These are phyloP conservation scores for Andrena bicolor DNA, from an alignment of 2,888 invertebrate species.

Conservation along the genomic window DNA sequence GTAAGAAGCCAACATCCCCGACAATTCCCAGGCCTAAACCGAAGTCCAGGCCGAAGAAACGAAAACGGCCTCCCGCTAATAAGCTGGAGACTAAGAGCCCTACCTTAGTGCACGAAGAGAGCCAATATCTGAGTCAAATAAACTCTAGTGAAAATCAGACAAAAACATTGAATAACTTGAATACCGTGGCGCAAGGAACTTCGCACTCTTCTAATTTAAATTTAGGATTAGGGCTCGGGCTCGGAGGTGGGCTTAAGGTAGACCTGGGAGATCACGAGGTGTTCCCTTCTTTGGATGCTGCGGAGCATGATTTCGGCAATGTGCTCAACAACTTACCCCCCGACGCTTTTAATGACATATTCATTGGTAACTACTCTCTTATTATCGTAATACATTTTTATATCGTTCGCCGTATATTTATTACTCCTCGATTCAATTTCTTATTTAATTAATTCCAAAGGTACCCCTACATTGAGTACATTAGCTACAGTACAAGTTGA, in stretches of 20 bases:
- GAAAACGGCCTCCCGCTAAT: slow-evolving; percentile 79
- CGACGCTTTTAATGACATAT: slow-evolving; percentile 93
- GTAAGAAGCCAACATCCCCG: slow-evolving; percentile 87
- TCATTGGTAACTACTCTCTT: slow-evolving; percentile 87
- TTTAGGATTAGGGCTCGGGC: slow-evolving; percentile 80
- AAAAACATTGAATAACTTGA: slow-evolving; percentile 82
- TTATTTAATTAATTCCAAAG: background rate
- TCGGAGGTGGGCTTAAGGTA: slow-evolving; percentile 80
- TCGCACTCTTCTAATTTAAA: slow-evolving; percentile 78
- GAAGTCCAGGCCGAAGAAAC: slow-evolving; percentile 82
- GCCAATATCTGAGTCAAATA: slow-evolving; percentile 74
- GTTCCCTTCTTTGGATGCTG: slow-evolving; percentile 85
- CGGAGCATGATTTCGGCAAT: slow-evolving; percentile 91
- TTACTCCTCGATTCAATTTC: background rate
- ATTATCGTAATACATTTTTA: background rate
- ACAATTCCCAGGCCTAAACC: slow-evolving; percentile 86
- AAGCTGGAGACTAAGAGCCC: slow-evolving; percentile 74
- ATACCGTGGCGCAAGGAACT: slow-evolving; percentile 74
- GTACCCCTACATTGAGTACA: background rate
- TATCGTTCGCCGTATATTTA: background rate
- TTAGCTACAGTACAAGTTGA: background rate
- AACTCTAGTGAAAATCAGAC: slow-evolving; percentile 76
- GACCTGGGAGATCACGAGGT: slow-evolving; percentile 83
- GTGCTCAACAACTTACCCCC: slow-evolving; percentile 92
- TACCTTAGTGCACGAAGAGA: slow-evolving; percentile 69